Conservation (phyloP, 2,797 vertebrate species). For the Xerus rutilus region DNA sequence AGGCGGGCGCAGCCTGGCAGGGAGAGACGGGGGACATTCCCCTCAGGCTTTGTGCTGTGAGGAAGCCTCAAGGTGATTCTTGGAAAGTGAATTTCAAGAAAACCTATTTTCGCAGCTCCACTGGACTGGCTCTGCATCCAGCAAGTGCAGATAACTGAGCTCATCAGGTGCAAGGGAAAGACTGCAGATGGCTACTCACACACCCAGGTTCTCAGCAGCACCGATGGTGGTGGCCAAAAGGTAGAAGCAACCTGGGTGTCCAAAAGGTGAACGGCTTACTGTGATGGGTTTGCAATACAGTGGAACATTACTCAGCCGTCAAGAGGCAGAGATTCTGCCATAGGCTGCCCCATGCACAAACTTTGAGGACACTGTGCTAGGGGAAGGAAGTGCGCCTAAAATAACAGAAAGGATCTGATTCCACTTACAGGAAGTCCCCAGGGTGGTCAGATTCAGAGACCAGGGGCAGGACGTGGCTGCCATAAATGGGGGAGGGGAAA, state of each 20-base stretch:
- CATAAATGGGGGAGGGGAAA: neutral
- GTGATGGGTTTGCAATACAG: accelerated
- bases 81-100: neutral
- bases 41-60: neutral
- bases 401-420: accelerated
- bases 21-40: neutral
- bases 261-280: accelerated
- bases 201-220: neutral
- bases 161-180: neutral
- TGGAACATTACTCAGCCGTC: neutral
- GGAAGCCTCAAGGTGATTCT: neutral
- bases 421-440: accelerated
- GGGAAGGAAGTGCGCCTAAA: neutral
- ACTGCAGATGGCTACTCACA: accelerated
- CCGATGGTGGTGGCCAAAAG: neutral
- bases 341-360: accelerated
- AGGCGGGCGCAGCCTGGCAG: too few relatives aligned
- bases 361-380: neutral
- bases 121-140: neutral
- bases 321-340: neutral
- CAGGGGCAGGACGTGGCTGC: neutral
- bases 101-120: neutral
- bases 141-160: neutral
- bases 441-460: neutral
- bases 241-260: too few relatives aligned